Evolutionary conservation across 2,888 invertebrate species (phyloP).

Genomic region (Dichetophora obliterata): DNA sequence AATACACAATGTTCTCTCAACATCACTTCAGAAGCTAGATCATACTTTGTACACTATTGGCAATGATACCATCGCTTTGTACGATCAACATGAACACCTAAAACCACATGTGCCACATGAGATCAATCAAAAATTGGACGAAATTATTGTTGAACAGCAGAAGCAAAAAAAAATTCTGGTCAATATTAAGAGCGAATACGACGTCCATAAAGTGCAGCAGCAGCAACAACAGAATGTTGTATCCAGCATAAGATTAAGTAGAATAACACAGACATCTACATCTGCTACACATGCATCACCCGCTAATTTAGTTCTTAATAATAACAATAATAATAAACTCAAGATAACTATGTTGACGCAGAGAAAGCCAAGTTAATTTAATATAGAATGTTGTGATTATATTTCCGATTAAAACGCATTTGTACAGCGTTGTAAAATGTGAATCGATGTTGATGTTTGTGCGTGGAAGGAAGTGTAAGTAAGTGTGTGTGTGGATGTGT

Average conservation of each 20-base stretch:
- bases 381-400: constrained; percentile 17
- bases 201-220: constrained; percentile 54
- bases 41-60: constrained; percentile 59
- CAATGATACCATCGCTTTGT: constrained; percentile 58
- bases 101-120: constrained; percentile 45
- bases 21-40: constrained; percentile 61
- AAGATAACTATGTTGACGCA: constrained; percentile 1
- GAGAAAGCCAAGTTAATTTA: constrained; percentile 30
- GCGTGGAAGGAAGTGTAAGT: background rate
- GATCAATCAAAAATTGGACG: constrained; percentile 61
- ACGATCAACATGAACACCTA: constrained; percentile 54
- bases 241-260: background rate
- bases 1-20: constrained; percentile 59
- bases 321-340: constrained; percentile 23
- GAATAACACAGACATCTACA: constrained; percentile 9
- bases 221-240: constrained; percentile 22
- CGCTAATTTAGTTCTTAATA: constrained; percentile 6
- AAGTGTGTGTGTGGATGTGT: too few relatives aligned
- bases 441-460: constrained; percentile 7
- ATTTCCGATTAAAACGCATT: constrained; percentile 14
- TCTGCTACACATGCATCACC: background rate
- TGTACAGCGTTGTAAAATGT: constrained; percentile 1
- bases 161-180: constrained; percentile 64
- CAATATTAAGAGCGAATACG: constrained; percentile 64
- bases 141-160: constrained; percentile 65